phyloP scores from a whole-genome alignment of 2,888 invertebrate genomes.

The Sarcophaga subvicina region DNA sequence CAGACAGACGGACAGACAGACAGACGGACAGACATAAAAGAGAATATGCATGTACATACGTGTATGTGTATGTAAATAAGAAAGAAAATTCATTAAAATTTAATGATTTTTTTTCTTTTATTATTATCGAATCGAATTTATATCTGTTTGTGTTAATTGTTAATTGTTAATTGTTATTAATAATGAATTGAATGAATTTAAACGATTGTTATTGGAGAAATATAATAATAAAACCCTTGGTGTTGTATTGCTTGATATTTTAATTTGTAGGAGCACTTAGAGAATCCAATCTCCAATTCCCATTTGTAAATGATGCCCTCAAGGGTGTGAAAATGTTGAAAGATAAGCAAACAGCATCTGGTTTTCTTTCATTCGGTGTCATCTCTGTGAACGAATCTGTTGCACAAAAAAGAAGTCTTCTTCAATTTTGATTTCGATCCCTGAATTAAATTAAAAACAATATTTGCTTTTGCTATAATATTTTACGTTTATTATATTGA shows the following conservation, averaged over 20 bases:
- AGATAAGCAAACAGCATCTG: conserved; percentile 50
- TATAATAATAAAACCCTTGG: not conserved
- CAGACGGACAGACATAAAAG: not conserved
- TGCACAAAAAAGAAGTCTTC: conserved; percentile 8
- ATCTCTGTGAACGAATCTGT: conserved; percentile 12
- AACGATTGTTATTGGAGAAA: not conserved
- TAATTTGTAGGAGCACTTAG: conserved; percentile 54
- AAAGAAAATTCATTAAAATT: conserved; percentile 59
- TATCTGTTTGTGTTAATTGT: conserved; percentile 47
- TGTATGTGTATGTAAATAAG: conserved; percentile 34
- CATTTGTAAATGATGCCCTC: conserved; percentile 32
- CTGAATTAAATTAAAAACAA: conserved; percentile 48
- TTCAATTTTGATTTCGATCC: not conserved
- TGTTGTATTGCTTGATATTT: conserved; percentile 15
- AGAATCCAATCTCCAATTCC: too few relatives aligned
- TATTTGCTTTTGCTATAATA: conserved; percentile 13
- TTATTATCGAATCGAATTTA: too few relatives aligned
- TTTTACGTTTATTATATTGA: not conserved
- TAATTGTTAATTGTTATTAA: not conserved
- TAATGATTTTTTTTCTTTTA: conserved; percentile 41
- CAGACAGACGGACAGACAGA: not conserved
- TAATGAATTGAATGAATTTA: conserved; percentile 56
- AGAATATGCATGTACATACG: not conserved
- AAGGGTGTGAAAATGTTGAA: conserved; percentile 60
- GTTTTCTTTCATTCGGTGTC: conserved; percentile 21